Evolutionary conservation across 2,888 invertebrate genomes (phyloP).

Genomic region (Alloplasta piceator): DNA sequence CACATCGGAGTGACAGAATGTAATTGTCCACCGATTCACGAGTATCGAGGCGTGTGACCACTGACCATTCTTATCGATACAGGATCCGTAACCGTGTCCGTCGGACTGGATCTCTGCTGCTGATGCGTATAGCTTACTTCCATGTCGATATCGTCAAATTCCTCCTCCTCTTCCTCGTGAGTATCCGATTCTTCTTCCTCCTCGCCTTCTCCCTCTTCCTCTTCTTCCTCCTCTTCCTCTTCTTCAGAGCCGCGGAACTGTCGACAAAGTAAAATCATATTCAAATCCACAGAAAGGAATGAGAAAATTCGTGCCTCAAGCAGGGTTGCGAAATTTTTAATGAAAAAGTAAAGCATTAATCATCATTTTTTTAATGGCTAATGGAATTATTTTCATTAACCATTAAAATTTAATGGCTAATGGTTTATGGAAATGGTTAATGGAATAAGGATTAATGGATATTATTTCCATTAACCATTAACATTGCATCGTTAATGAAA

Average conservation of each 20-base stretch:
- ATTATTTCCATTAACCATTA: too few species aligned
- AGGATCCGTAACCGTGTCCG: conserved; percentile 79
- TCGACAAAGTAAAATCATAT: background rate
- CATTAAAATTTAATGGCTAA: too few species aligned
- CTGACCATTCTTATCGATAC: conserved; percentile 81
- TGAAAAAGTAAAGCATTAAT: too few species aligned
- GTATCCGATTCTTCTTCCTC: conserved; percentile 82
- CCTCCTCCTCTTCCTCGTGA: conserved; percentile 82
- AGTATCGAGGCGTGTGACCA: conserved; percentile 72
- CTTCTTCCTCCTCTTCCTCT: conserved; percentile 81
- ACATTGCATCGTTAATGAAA: too few species aligned
- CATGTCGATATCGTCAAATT: conserved; percentile 82
- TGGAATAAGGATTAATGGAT: too few species aligned
- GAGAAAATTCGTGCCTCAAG: background rate
- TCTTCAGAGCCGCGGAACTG: conserved; percentile 77
- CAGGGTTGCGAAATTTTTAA: too few species aligned
- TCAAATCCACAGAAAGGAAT: background rate
- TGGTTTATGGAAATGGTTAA: too few species aligned
- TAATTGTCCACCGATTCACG: conserved; percentile 28
- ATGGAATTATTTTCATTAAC: too few species aligned
- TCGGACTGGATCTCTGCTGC: conserved; percentile 81
- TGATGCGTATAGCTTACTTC: conserved; percentile 82
- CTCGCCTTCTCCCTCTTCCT: conserved; percentile 81
- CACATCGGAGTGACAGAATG: background rate
- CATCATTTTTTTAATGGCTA: too few species aligned